Conservation (phyloP, 2,113 vertebrate genomes). For the Acrocephalus arundinaceus region DNA sequence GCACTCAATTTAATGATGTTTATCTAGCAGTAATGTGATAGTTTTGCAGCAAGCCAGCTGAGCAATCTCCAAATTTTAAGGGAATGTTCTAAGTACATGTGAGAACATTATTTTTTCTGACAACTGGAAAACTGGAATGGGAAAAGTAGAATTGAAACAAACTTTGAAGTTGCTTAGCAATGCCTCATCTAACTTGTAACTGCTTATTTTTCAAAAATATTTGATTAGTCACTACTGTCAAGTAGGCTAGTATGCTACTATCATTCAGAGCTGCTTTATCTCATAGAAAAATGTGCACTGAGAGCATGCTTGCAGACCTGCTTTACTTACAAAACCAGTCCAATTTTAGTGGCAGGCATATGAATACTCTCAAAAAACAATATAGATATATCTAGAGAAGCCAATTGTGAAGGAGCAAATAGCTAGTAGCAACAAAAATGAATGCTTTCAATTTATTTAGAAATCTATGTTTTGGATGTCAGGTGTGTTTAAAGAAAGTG, state of each 20-base stretch:
- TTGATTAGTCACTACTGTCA: background rate
- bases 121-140: background rate
- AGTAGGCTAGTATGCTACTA: background rate
- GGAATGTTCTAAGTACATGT: background rate
- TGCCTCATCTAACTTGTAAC: background rate
- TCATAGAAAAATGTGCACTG: background rate
- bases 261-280: background rate
- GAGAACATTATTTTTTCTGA: background rate
- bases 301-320: background rate
- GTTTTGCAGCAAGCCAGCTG: constrained; percentile 5
- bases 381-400: background rate
- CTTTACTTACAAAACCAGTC: background rate
- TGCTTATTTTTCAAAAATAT: background rate
- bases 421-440: background rate
- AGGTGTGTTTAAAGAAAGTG: background rate
- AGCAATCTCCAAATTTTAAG: background rate
- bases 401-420: background rate
- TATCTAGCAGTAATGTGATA: background rate
- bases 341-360: background rate
- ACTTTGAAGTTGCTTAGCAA: background rate
- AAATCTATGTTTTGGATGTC: background rate
- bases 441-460: background rate
- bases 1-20: background rate
- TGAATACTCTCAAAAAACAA: background rate
- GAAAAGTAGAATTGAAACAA: background rate